Conservation (phyloP, 2,888 invertebrate species). For the Clunio marinus region DNA sequence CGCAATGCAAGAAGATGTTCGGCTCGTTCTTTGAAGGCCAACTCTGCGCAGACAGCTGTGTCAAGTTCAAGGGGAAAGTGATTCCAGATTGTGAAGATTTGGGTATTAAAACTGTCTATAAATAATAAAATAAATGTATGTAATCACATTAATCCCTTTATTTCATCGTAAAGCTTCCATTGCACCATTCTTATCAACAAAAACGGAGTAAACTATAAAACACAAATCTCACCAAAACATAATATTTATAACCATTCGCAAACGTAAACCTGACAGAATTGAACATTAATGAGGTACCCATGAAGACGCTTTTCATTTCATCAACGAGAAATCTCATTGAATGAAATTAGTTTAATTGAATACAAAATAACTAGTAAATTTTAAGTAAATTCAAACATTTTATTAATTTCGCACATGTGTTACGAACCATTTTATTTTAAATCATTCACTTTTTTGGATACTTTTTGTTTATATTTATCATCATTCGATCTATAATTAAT, state of each 20-base stretch:
- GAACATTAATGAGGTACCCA: no score
- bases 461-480: no score
- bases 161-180: conserved; percentile 5
- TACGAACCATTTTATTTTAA: no score
- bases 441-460: no score
- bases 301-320: not conserved
- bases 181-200: conserved; percentile 4
- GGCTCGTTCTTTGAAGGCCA: conserved; percentile 83
- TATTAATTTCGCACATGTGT: no score
- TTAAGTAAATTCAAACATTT: no score
- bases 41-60: conserved; percentile 77
- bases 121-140: no score
- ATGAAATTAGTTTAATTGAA: not conserved
- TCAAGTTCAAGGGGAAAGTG: conserved; percentile 75
- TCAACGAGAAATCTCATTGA: not conserved
- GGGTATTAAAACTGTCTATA: no score
- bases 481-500: no score
- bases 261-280: not conserved
- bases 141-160: not conserved
- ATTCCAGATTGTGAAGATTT: conserved; percentile 79
- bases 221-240: not conserved
- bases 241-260: not conserved
- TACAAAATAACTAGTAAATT: no score
- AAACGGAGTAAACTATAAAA: not conserved
- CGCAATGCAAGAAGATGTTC: conserved; percentile 84